These are phyloP conservation scores for Oxygymnocypris stewartii DNA, from an alignment of 2,113 vertebrate genomes.

Conservation along the genomic window DNA sequence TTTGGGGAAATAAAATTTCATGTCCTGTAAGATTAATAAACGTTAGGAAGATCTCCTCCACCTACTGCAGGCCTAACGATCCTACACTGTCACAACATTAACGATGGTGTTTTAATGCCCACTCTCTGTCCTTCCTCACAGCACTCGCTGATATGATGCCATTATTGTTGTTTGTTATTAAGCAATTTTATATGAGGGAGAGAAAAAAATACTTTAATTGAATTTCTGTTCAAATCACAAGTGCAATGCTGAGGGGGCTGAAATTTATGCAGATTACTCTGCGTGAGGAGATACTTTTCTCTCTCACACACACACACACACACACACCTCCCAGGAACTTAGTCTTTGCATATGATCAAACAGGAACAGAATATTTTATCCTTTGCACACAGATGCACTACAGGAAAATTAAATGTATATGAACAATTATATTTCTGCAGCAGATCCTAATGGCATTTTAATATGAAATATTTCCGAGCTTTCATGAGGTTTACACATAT, in stretches of 20 bases:
- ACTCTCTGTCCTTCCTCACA: constrained; percentile 22
- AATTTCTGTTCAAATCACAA: constrained; percentile 43
- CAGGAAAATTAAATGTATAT: not conserved
- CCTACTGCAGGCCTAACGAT: constrained; percentile 34
- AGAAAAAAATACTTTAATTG: constrained; percentile 47
- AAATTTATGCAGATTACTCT: constrained; percentile 40
- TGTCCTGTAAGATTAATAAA: constrained; percentile 42
- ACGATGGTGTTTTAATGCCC: constrained; percentile 33
- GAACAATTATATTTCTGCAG: not conserved
- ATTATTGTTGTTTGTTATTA: constrained; percentile 52
- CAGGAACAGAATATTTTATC: not conserved
- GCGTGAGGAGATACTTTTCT: not conserved
- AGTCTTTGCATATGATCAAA: not conserved
- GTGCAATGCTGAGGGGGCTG: constrained; percentile 20
- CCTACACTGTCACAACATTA: constrained; percentile 43
- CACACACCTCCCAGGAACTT: constrained; percentile 2
- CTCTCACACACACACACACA: not conserved
- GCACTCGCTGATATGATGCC: constrained; percentile 39
- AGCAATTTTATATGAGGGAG: constrained; percentile 38
- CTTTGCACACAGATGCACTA: not conserved
- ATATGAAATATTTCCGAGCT: not conserved
- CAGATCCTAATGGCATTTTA: not conserved
- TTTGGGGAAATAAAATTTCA: constrained; percentile 36
- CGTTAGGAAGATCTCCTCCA: constrained; percentile 10
- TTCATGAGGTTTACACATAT: not conserved